phyloP scores from a whole-genome alignment of 2,113 vertebrate species.

The Pelvicachromis taeniatus region DNA sequence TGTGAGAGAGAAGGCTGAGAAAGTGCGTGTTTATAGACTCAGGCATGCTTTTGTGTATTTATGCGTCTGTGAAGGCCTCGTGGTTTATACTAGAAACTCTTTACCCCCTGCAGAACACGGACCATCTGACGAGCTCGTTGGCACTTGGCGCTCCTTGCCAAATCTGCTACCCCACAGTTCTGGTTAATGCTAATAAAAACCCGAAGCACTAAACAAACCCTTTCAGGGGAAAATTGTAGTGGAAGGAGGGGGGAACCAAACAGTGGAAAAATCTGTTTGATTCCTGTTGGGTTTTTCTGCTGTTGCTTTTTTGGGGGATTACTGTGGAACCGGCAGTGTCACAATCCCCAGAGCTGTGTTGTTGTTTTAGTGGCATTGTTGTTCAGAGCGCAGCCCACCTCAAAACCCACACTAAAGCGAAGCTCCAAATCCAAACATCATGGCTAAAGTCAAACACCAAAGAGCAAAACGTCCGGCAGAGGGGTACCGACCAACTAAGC shows the following conservation, averaged over 20 bases:
- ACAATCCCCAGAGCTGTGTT: background rate
- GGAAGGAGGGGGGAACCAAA: background rate
- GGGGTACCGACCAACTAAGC: slow-evolving; percentile 1
- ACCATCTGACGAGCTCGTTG: slow-evolving; percentile 12
- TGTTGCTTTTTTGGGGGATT: background rate
- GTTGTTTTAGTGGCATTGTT: slow-evolving; percentile 14
- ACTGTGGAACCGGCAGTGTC: background rate
- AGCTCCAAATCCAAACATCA: slow-evolving; percentile 48
- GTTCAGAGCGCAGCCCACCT: background rate
- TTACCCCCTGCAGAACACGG: slow-evolving; percentile 9
- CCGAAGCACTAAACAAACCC: slow-evolving; percentile 21
- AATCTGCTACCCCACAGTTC: slow-evolving; percentile 9
- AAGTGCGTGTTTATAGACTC: slow-evolving; percentile 13
- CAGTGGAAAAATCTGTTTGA: background rate
- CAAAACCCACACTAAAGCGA: slow-evolving; percentile 35
- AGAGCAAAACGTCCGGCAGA: slow-evolving; percentile 23
- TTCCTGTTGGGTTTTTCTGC: background rate
- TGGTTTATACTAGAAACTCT: slow-evolving; percentile 22
- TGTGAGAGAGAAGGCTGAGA: background rate
- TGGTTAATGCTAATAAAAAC: slow-evolving; percentile 29
- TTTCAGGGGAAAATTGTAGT: background rate
- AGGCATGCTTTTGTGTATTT: slow-evolving; percentile 32
- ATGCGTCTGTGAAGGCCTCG: background rate
- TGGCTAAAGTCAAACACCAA: slow-evolving; percentile 40
- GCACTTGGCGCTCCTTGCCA: background rate